Evolutionary conservation across 2,888 invertebrate species (phyloP).

Genomic region (Cheilosia variabilis): DNA sequence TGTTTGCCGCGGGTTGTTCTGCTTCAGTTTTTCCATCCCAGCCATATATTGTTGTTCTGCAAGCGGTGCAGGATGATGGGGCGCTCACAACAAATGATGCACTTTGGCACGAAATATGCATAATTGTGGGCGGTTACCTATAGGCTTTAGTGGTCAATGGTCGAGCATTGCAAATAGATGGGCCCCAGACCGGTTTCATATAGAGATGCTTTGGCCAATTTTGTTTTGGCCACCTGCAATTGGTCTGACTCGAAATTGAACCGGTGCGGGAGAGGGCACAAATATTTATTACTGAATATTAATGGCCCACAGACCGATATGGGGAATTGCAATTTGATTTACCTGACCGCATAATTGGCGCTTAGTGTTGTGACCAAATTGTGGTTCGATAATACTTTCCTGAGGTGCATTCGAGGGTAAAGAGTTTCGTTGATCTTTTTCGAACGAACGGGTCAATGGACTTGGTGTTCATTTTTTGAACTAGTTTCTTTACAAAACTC

Average conservation of each 20-base stretch:
- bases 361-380: conserved; percentile 60
- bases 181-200: conserved; percentile 23
- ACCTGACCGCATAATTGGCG: conserved; percentile 74
- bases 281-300: conserved; percentile 68
- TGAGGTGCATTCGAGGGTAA: conserved; percentile 9
- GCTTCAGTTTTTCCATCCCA: conserved; percentile 32
- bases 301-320: conserved; percentile 62
- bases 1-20: conserved; percentile 57
- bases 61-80: not conserved
- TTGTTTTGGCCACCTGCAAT: conserved; percentile 59
- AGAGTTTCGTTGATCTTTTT: conserved; percentile 56
- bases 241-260: conserved; percentile 28
- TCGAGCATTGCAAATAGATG: conserved; percentile 70
- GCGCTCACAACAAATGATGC: conserved; percentile 64
- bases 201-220: conserved; percentile 38
- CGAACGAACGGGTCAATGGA: conserved; percentile 7
- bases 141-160: conserved; percentile 71
- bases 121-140: conserved; percentile 70
- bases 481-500: too few species aligned
- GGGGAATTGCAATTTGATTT: conserved; percentile 70
- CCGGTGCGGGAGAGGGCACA: not conserved
- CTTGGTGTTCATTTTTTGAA: not conserved
- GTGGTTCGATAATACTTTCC: conserved; percentile 41
- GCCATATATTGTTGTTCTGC: conserved; percentile 36
- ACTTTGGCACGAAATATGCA: conserved; percentile 72